A percentile compares a stretch with the other conserved stretches of the same genome.
Conservation (phyloP, 35 echinoderm and acorn worm genomes). For the Ophiothrix spiculata region DNA sequence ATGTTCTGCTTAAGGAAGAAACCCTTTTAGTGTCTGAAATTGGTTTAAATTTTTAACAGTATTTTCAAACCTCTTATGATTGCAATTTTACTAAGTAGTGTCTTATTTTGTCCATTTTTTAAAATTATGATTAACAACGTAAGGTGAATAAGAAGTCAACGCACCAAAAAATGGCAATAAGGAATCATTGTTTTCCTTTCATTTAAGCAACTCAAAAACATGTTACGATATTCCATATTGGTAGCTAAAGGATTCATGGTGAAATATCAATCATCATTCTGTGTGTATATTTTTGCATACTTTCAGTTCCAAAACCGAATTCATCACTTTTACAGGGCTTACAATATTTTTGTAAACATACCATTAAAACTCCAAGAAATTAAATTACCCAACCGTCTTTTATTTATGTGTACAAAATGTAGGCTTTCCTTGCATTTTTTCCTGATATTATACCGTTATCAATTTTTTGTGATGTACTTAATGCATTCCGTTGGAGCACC, state of each 20-base stretch:
- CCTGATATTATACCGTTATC: not conserved
- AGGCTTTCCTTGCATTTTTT: conserved; percentile 8
- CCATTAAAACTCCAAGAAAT: not conserved
- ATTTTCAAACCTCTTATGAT: too few species aligned
- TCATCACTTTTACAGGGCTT: not conserved
- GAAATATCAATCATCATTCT: not conserved
- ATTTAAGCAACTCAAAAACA: too few species aligned
- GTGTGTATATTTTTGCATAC: not conserved
- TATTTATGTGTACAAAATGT: conserved; percentile 4
- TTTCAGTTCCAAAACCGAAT: not conserved
- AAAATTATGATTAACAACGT: too few species aligned
- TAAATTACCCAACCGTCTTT: not conserved
- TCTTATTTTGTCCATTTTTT: too few species aligned
- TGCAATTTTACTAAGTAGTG: too few species aligned
- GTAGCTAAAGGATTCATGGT: not conserved
- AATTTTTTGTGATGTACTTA: not conserved
- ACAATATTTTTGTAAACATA: conserved; percentile 1
- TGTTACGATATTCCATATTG: too few species aligned
- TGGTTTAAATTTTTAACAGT: too few species aligned
- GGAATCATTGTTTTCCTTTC: too few species aligned
- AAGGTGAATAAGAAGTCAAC: too few species aligned
- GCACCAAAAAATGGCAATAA: too few species aligned
- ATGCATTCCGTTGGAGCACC: conserved; percentile 7
- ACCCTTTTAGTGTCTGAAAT: too few species aligned
- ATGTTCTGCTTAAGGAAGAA: too few species aligned